Base-by-base conservation (phyloP, 2,113 vertebrate species). In the Nothocercus nigrocapillus region DNA sequence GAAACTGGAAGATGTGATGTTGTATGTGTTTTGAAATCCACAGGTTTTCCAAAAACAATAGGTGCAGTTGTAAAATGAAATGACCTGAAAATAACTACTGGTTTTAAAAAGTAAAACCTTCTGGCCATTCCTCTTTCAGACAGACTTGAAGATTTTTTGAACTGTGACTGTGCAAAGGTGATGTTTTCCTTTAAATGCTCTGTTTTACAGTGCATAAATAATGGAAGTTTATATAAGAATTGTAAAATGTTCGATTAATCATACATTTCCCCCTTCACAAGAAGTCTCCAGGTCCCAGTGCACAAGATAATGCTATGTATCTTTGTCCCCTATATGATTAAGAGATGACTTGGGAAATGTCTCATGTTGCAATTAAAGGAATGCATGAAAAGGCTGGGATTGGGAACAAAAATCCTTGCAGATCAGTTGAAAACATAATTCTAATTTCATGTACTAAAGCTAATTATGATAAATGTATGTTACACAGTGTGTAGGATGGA, bases 11-110 rank as follows among this genome's bases (percentile, higher is more conserved):
- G 42, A 69, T 14, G 28, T 32, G 63, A 13, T 72, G 9, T 58
- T 74, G 32, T 59, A 27, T 75, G 51, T 81, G 25, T 59, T 88
- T 73, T 58, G 45, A 84, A 86, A 89, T 47, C 12, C 62, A 12
- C 38, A 66, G 12, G 22, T 61, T 89, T 89, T 81, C 51, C 38
- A 89, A 84, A 93, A 82, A 19, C n/a, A 68, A 24, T 38, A 78
- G 47, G 18, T 47, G 22, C 79, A 10, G 2, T 30, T 84, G 30
- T 95, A 87, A 86, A 89, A 59, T 69, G 21, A 77, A 93, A 66
- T 77, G 1, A 40, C 45, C 18, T 88, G 82, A 78, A 91, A 92
- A 54, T 70, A 69, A 74, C n/a, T 15, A 70, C 14, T 56, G 10
- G 1, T 42, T 93, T 88, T 90, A 25, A 25, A 67, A 90, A 89